A percentile compares a stretch with the other conserved stretches of the same genome.
These are phyloP conservation scores for Aphelinus atriplicis DNA, from an alignment of 1,140 invertebrate genomes.

Conservation along the genomic window DNA sequence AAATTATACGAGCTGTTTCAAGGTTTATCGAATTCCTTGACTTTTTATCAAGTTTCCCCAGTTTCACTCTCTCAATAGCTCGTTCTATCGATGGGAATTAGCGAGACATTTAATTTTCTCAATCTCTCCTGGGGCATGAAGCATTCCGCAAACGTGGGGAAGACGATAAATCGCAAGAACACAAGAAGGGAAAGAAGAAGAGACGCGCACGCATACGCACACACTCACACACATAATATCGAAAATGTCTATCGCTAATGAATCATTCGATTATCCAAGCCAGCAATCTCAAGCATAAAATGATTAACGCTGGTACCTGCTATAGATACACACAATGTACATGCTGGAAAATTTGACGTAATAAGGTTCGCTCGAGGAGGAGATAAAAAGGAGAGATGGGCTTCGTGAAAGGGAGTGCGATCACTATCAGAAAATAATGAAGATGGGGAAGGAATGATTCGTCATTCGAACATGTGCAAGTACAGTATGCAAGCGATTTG, in stretches of 20 bases:
- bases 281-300: constrained; percentile 16
- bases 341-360: constrained; percentile 12
- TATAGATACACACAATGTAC: neutral
- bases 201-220: neutral
- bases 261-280: constrained; percentile 16
- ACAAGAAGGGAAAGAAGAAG: neutral
- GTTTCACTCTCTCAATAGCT: neutral
- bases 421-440: constrained; percentile 30
- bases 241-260: constrained; percentile 13
- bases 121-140: neutral
- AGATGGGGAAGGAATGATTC: constrained; percentile 1
- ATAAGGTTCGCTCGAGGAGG: neutral
- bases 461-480: neutral
- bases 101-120: constrained; percentile 6
- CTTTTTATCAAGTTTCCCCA: too few relatives aligned
- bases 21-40: neutral
- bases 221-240: neutral
- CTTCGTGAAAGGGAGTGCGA: constrained; percentile 1
- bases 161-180: neutral
- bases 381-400: neutral
- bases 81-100: constrained; percentile 19
- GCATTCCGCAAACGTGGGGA: neutral
- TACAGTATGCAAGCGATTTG: neutral
- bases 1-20: neutral
- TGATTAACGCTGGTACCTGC: constrained; percentile 10